Evolutionary conservation across 2,888 invertebrate genomes (phyloP).

Genomic region (Pegoplata infirma): DNA sequence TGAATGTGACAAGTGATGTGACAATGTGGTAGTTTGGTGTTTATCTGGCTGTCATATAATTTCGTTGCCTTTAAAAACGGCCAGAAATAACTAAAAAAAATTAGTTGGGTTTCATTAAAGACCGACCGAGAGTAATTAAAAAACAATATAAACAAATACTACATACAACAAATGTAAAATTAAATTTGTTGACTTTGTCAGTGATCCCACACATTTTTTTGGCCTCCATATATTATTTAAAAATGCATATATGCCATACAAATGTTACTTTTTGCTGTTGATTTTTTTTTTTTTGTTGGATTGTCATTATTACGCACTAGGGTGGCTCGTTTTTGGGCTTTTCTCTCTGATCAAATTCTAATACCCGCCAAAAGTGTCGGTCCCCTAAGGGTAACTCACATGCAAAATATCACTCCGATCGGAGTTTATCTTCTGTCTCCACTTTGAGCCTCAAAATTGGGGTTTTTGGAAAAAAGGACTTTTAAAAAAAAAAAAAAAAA

Average conservation of each 20-base stretch:
- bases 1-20: conserved; percentile 60
- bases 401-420: too few relatives aligned
- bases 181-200: conserved; percentile 53
- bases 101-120: conserved; percentile 28
- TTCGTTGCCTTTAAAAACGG: conserved; percentile 24
- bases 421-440: too few relatives aligned
- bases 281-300: conserved; percentile 27
- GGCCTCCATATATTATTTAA: neutral
- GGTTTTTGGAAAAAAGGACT: too few relatives aligned
- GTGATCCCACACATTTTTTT: conserved; percentile 27
- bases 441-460: too few relatives aligned
- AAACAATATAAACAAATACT: conserved; percentile 6
- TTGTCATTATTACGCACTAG: conserved; percentile 58
- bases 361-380: too few relatives aligned
- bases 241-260: neutral
- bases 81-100: conserved; percentile 29
- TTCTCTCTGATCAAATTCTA: too few relatives aligned
- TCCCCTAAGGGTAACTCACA: too few relatives aligned
- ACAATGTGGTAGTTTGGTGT: conserved; percentile 50
- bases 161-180: conserved; percentile 39
- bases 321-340: too few relatives aligned
- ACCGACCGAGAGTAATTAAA: conserved; percentile 37
- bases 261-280: conserved; percentile 3
- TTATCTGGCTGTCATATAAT: conserved; percentile 44
- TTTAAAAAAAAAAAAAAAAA: too few relatives aligned